Evolutionary conservation across 2,797 vertebrate species (phyloP).

Genomic region (Erpetoichthys calabaricus): DNA sequence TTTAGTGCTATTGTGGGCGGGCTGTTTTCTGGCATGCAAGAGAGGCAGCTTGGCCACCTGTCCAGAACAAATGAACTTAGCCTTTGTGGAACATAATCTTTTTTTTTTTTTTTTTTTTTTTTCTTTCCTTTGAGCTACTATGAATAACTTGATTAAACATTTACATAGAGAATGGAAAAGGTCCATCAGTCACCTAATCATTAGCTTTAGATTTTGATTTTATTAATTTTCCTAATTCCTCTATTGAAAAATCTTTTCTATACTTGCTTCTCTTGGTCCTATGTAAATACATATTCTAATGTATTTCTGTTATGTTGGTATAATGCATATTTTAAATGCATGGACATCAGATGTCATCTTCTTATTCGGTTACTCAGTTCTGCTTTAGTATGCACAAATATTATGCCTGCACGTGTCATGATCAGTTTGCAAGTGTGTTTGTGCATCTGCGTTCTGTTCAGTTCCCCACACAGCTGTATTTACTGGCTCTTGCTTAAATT

Average conservation of each 20-base stretch:
- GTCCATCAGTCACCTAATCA: constrained; percentile 23
- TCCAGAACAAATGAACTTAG: constrained; percentile 61
- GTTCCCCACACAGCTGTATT: constrained; percentile 20
- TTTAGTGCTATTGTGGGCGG: constrained; percentile 51
- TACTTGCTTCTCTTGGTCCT: neutral
- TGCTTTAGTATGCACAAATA: too few species aligned
- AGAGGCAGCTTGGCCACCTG: constrained; percentile 56
- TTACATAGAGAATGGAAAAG: constrained; percentile 16
- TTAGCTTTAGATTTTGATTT: constrained; percentile 14
- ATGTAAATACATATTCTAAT: neutral
- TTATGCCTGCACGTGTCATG: neutral
- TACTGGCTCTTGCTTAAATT: constrained; percentile 21
- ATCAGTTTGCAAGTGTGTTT: neutral
- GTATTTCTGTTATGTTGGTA: neutral
- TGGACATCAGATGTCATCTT: too few species aligned
- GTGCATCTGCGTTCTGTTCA: neutral
- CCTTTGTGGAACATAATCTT: constrained; percentile 40
- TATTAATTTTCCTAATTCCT: constrained; percentile 10
- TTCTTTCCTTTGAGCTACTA: constrained; percentile 18
- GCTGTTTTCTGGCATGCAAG: constrained; percentile 34
- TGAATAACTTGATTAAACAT: constrained; percentile 44
- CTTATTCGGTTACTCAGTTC: too few species aligned
- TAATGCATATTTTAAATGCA: too few species aligned
- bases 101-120: constrained; percentile 33
- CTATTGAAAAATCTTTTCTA: constrained; percentile 12